phyloP scores from a whole-genome alignment of 2,797 vertebrate genomes.

The Coreius guichenoti region DNA sequence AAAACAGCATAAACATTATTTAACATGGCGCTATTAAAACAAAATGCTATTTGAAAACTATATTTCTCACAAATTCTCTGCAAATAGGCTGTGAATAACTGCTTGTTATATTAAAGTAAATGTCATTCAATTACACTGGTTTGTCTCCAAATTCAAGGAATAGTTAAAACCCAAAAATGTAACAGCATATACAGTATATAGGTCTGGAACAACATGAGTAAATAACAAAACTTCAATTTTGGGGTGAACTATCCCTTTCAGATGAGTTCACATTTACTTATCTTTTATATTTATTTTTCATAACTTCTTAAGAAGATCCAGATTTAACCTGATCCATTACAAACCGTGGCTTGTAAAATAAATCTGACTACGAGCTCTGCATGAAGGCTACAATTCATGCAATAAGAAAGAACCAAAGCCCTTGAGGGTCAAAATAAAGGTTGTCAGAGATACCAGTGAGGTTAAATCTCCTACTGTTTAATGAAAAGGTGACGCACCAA shows the following conservation, averaged over 20 bases:
- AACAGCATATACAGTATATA: background rate
- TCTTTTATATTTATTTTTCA: background rate
- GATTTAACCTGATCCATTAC: background rate
- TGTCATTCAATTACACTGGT: background rate
- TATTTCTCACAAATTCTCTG: background rate
- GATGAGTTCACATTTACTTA: background rate
- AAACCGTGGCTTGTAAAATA: background rate
- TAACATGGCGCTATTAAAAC: background rate
- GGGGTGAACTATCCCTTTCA: background rate
- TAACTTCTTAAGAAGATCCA: background rate
- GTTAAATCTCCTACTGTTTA: conserved; percentile 86
- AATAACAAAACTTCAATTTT: background rate
- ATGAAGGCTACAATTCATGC: background rate
- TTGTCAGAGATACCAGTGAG: conserved; percentile 74
- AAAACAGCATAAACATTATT: background rate
- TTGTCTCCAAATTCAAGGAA: background rate
- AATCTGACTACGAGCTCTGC: background rate
- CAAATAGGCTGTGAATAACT: background rate
- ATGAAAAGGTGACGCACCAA: conserved; percentile 80
- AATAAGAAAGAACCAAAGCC: conserved; percentile 1
- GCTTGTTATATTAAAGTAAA: background rate
- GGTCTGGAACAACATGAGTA: background rate
- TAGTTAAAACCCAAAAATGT: background rate
- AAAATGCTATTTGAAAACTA: background rate
- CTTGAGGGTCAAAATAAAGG: conserved; percentile 73